phyloP scores from a whole-genome alignment of 2,113 vertebrate genomes.

The Vulpes ferrilata region DNA sequence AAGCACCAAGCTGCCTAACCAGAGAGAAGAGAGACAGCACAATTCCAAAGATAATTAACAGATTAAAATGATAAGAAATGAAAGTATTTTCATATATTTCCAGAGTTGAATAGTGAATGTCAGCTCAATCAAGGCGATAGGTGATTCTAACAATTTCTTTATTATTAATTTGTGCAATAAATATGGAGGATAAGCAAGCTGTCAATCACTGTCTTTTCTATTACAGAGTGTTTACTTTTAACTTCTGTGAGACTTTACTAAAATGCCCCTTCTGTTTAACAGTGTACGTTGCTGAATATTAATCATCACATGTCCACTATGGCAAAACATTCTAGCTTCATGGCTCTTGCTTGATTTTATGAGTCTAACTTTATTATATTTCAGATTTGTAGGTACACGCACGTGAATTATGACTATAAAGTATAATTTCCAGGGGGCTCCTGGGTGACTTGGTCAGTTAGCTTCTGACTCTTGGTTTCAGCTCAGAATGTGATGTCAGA shows the following conservation, averaged over 20 bases:
- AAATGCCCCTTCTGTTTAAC: neutral
- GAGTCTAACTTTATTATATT: neutral
- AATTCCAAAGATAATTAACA: constrained; percentile 3
- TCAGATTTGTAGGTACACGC: neutral
- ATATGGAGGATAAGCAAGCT: neutral
- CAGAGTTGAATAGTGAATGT: neutral
- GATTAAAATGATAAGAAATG: neutral
- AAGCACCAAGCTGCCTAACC: neutral
- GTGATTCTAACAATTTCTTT: neutral
- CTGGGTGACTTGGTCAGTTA: neutral
- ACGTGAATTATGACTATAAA: neutral
- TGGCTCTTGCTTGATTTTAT: neutral
- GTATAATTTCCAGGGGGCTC: neutral
- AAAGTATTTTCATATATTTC: neutral
- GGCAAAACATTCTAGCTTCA: neutral
- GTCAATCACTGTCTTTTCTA: neutral
- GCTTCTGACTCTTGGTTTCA: neutral
- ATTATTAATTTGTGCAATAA: neutral
- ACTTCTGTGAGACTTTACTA: neutral
- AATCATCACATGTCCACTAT: neutral
- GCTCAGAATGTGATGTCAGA: neutral
- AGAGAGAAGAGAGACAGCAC: neutral
- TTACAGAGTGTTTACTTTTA: neutral
- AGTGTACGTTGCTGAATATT: neutral
- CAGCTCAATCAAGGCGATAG: neutral